Evolutionary conservation across 2,797 vertebrate genomes (phyloP), one percentile per base, ranked within the genome.

Genomic region (Otus scops): DNA sequence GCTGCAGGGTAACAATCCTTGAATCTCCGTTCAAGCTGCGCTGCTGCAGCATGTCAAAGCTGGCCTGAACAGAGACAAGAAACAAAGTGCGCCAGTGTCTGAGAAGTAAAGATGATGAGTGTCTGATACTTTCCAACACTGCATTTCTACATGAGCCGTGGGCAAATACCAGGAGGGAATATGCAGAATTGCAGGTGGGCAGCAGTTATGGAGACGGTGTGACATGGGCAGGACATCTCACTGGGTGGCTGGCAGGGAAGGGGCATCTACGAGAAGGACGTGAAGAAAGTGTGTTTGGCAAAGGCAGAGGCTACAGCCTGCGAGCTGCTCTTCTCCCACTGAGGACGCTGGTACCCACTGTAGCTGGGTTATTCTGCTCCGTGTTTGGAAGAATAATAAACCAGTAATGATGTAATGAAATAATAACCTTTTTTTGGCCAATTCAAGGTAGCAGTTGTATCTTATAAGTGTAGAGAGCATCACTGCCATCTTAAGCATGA

Each of bases 241-340:
- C 34, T 43, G 69, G 10, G 78, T 21, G 30, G 10, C 30, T 47
- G 26, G 13, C 17, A 21, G 54, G 56, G 77, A 24, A 67, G 57
- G 13, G 3, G 0, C n/a, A 15, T 3, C 28, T 34, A 1, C 23
- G 45, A n/a, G 67, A 32, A 75, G 23, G 47, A 56, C 0, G 0
- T 18, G 17, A n/a, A 39, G 50, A 24, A 89, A 36, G 24, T 4
- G 0, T 19, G 41, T 60, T 88, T 36, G 54, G 59, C 60, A 47
- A 18, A 56, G 57, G 27, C 57, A 75, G 61, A 67, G 21, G 11
- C 17, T 59, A 43, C 68, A 79, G 65, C 32, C 41, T 34, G 48
- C 3, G 1, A 64, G 68, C 53, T 71, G 27, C 68, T 56, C 7
- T 64, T 73, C 38, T 53, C 18, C 65, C 50, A 4, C 10, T 6